Evolutionary conservation across 2,888 invertebrate genomes (phyloP).

Genomic region (Tortricodes alternella): DNA sequence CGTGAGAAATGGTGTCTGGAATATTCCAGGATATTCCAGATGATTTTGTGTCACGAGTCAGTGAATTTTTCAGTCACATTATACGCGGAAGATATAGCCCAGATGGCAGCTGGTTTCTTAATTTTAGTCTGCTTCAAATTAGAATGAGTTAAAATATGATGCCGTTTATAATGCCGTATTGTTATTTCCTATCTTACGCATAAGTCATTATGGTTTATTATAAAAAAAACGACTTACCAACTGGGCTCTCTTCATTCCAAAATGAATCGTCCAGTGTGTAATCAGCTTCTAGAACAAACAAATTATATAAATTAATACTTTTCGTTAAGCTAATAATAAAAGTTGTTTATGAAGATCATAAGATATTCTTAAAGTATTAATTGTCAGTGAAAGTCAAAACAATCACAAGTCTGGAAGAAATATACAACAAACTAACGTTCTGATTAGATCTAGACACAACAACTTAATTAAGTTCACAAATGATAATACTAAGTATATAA

Average conservation of each 20-base stretch:
- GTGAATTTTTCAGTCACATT: slow-evolving; percentile 30
- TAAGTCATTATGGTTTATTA: not conserved
- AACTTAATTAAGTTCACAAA: too few relatives aligned
- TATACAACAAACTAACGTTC: not conserved
- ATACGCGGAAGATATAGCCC: slow-evolving; percentile 16
- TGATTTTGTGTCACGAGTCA: slow-evolving; percentile 28
- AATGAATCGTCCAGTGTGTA: slow-evolving; percentile 96
- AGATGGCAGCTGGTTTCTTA: slow-evolving; percentile 19
- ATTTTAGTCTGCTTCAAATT: slow-evolving; percentile 8
- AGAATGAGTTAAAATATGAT: not conserved
- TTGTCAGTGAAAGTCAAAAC: not conserved
- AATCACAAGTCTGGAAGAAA: not conserved
- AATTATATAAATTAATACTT: slow-evolving; percentile 35
- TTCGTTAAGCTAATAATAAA: not conserved
- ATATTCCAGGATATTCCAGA: slow-evolving; percentile 19
- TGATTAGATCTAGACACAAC: not conserved
- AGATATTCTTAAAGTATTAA: not conserved
- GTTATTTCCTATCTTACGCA: not conserved
- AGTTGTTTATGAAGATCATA: not conserved
- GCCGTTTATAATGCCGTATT: not conserved
- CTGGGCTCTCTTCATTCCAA: slow-evolving; percentile 96
- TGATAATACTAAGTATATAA: too few relatives aligned
- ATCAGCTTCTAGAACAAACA: slow-evolving; percentile 92
- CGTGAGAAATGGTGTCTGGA: slow-evolving; percentile 15
- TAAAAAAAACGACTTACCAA: slow-evolving; percentile 86